phyloP scores from a whole-genome alignment of 2,113 vertebrate genomes.

The Lepus europaeus region DNA sequence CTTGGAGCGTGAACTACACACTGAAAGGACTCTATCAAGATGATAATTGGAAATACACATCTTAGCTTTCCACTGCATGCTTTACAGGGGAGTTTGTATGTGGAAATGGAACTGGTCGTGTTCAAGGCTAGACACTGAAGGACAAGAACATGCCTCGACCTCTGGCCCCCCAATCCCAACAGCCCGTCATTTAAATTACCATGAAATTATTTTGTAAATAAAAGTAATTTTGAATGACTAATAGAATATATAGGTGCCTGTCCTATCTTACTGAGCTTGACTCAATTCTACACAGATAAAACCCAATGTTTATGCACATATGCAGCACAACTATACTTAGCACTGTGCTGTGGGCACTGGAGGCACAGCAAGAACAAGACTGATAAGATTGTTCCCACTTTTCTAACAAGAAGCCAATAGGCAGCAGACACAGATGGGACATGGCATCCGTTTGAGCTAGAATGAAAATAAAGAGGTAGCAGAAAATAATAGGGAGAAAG shows the following conservation, averaged over 20 bases:
- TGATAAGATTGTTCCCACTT: background rate
- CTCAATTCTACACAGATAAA: background rate
- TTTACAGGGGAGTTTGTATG: background rate
- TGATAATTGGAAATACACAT: background rate
- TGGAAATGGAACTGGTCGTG: background rate
- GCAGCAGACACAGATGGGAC: background rate
- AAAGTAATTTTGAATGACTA: background rate
- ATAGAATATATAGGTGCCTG: background rate
- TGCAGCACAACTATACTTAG: background rate
- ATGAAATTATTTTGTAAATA: background rate
- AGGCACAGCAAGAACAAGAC: background rate
- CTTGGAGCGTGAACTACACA: background rate
- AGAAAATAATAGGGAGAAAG: background rate
- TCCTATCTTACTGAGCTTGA: background rate
- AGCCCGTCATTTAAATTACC: background rate
- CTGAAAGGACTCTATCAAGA: background rate
- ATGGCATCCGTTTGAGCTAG: background rate
- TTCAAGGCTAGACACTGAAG: background rate
- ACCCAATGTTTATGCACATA: background rate
- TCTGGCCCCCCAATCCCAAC: background rate
- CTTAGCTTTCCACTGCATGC: background rate
- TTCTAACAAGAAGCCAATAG: background rate
- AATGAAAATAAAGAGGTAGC: background rate
- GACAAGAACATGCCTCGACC: background rate
- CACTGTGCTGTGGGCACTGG: rapidly evolving